Conservation (phyloP, 1,140 invertebrate genomes). For the Aphis gossypii region DNA sequence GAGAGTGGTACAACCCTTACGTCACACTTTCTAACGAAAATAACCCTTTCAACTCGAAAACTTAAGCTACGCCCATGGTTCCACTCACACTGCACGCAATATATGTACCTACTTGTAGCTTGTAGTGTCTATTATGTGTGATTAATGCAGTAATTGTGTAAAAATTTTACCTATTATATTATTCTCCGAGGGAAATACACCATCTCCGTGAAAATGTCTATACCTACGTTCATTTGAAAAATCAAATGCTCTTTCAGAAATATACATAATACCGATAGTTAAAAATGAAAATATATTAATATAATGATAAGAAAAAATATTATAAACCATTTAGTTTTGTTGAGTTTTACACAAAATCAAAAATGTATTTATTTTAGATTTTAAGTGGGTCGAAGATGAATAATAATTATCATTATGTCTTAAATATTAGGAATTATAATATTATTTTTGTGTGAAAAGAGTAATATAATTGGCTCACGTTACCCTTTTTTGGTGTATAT, state of each 20-base stretch:
- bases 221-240: neutral
- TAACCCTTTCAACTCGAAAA: conserved; percentile 10
- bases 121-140: neutral
- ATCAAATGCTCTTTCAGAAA: neutral
- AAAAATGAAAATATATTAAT: neutral
- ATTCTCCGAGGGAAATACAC: neutral
- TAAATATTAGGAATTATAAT: neutral
- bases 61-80: conserved; percentile 5
- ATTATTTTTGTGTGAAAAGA: neutral
- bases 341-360: neutral
- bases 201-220: neutral
- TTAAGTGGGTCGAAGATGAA: neutral
- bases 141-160: neutral
- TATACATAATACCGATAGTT: neutral
- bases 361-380: neutral
- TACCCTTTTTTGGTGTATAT: no score
- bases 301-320: no score
- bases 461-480: no score
- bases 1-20: neutral
- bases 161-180: neutral
- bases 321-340: neutral
- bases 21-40: conserved; percentile 10
- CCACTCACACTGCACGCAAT: neutral
- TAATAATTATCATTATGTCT: neutral
- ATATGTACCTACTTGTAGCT: neutral